Evolutionary conservation across 2,888 invertebrate genomes (phyloP).

Genomic region (Microctonus aethiopoides): DNA sequence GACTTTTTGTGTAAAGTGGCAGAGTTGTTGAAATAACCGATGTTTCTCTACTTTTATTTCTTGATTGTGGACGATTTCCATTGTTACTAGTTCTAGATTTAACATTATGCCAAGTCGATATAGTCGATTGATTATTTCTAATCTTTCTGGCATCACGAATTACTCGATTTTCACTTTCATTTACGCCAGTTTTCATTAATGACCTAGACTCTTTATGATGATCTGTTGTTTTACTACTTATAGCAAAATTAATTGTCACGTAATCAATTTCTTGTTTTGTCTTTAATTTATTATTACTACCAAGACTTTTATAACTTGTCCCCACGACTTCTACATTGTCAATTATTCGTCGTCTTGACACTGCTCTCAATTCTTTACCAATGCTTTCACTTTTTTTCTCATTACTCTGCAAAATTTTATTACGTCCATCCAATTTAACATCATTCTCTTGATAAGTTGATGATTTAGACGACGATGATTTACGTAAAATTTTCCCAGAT

Average conservation of each 20-base stretch:
- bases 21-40: slow-evolving; percentile 52
- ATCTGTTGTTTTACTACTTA: background rate
- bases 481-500: slow-evolving; percentile 45
- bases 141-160: slow-evolving; percentile 7
- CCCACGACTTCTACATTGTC: slow-evolving; percentile 49
- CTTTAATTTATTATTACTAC: background rate
- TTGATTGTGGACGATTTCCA: slow-evolving; percentile 26
- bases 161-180: slow-evolving; percentile 29
- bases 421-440: slow-evolving; percentile 26
- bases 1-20: slow-evolving; percentile 54
- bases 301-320: background rate
- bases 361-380: slow-evolving; percentile 46
- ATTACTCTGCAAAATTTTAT: slow-evolving; percentile 14
- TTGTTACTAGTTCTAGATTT: slow-evolving; percentile 29
- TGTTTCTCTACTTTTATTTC: slow-evolving; percentile 21
- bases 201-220: background rate
- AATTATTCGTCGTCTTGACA: slow-evolving; percentile 60
- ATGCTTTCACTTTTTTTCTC: slow-evolving; percentile 34
- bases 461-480: slow-evolving; percentile 37
- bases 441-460: slow-evolving; percentile 19
- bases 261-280: background rate
- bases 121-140: slow-evolving; percentile 9
- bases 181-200: background rate
- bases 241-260: background rate
- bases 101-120: slow-evolving; percentile 27